Base-by-base conservation (phyloP, 2,797 vertebrate species). In the Babyrousa celebensis region DNA sequence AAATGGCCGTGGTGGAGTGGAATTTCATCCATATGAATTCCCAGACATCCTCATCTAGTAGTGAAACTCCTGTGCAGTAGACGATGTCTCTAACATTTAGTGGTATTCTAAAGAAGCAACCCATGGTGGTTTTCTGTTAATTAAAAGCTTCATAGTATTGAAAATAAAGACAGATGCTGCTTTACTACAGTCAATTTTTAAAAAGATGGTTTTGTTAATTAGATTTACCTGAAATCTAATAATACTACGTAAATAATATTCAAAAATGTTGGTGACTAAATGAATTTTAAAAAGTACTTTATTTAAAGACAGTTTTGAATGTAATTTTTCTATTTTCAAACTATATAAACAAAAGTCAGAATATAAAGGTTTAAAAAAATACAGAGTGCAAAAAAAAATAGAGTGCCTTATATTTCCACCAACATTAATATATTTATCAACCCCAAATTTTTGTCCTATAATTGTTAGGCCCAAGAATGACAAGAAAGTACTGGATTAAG, bases 21-120 rank as follows among this genome's bases (percentile, higher is more conserved):
- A 99, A 99, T 99, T 99, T 99, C 99, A 99, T 99, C 99, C 99
- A 99, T 98, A 99, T 99, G 98, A 99, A 99, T 97, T 99, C 99
- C 99, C 99, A 99, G 93, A 99, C 99, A 87, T 99, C 99, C 98
- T 99, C 99, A 96, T 99, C 99, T 99, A 99, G 99, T 96, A 99
- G 98, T 1, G 99, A 99, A 90, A 99, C 99, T 83, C 99, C 99
- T 0, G 99, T 99, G 98, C 99, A 99, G 98, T 99, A 99, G 14
- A 99, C 99, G 0, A 99, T 99, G 98, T 99, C 99, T 97, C 99
- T 98, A 92, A 99, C 99, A 83, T 99, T 99, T 20, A 99, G 99
- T 71, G 99, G 99, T 94, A 99, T 99, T 99, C 99, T 99, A 85
- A 60, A 98, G 97, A 98, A 98, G 82, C 84, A 97, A 98, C 23